A percentile compares a stretch with the other conserved stretches of the same genome.
Conservation (phyloP, 2,888 invertebrate species). For the Epirrhoe alternata region DNA sequence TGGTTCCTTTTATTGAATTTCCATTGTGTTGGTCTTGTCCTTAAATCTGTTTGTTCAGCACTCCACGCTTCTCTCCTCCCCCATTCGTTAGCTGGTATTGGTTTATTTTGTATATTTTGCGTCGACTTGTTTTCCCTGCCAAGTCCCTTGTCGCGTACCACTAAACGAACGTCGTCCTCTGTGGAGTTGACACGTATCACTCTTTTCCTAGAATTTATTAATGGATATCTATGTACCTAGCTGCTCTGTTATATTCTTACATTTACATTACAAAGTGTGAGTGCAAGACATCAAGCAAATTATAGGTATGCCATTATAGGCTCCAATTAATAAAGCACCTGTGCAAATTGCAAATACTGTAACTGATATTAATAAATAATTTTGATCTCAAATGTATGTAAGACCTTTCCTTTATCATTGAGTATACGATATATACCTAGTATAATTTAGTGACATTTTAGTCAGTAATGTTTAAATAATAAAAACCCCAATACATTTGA, state of each 20-base stretch:
- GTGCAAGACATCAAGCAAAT: constrained; percentile 30
- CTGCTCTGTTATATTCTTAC: constrained; percentile 48
- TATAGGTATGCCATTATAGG: neutral
- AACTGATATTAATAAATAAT: neutral
- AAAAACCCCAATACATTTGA: constrained; percentile 4
- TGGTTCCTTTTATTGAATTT: constrained; percentile 89
- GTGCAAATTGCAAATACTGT: neutral
- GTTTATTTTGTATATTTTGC: constrained; percentile 89
- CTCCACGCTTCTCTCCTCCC: constrained; percentile 94
- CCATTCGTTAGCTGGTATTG: constrained; percentile 91
- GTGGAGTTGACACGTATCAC: constrained; percentile 90
- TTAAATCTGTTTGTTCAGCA: constrained; percentile 89
- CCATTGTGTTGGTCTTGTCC: constrained; percentile 89
- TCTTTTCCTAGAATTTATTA: constrained; percentile 89
- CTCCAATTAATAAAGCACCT: constrained; percentile 6
- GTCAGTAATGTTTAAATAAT: neutral
- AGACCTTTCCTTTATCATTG: neutral
- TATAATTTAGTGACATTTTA: neutral
- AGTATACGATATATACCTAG: neutral
- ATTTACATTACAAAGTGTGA: constrained; percentile 31
- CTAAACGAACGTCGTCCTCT: constrained; percentile 90
- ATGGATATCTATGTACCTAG: constrained; percentile 84
- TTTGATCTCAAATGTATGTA: constrained; percentile 6
- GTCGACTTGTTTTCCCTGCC: constrained; percentile 91
- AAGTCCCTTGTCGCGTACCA: constrained; percentile 89